Percentiles rank a stretch among this genome's conserved stretches.
Evolutionary conservation across 2,888 invertebrate genomes (phyloP).

Genomic region (Xanthia togata): DNA sequence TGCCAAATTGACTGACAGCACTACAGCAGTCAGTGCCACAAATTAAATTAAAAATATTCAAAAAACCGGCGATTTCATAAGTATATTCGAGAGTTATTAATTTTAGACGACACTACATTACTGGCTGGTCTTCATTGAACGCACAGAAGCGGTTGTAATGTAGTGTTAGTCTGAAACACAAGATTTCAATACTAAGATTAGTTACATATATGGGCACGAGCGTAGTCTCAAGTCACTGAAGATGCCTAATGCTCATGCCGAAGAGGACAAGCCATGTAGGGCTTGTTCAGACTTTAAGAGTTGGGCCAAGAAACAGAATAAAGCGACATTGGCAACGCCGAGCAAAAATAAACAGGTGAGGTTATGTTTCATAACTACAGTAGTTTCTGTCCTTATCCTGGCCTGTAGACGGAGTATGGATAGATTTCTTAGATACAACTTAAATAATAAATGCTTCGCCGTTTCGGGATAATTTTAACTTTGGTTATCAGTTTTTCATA

Average conservation of each 20-base stretch:
- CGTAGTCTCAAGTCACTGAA: slow-evolving; percentile 55
- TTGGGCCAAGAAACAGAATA: slow-evolving; percentile 92
- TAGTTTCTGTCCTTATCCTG: neutral
- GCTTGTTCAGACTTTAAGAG: slow-evolving; percentile 93
- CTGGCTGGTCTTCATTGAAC: slow-evolving; percentile 12
- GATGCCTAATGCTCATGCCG: slow-evolving; percentile 81
- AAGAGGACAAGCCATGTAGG: slow-evolving; percentile 91
- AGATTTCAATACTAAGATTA: slow-evolving; percentile 64
- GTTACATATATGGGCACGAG: slow-evolving; percentile 71
- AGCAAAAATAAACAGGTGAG: slow-evolving; percentile 79
- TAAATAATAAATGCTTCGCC: neutral
- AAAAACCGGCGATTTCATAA: slow-evolving; percentile 45
- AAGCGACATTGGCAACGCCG: slow-evolving; percentile 70
- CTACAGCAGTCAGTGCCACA: slow-evolving; percentile 41
- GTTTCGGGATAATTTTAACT: neutral
- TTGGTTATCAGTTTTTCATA: neutral
- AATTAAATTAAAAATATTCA: slow-evolving; percentile 53
- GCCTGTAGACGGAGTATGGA: neutral
- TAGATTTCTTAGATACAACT: neutral
- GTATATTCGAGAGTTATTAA: slow-evolving; percentile 28
- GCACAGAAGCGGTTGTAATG: slow-evolving; percentile 52
- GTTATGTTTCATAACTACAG: slow-evolving; percentile 72
- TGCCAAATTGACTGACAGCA: slow-evolving; percentile 46
- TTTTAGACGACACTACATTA: slow-evolving; percentile 15
- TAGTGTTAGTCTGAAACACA: slow-evolving; percentile 36